Conservation (phyloP, 1,140 invertebrate species). For the Steinernema feltiae region DNA sequence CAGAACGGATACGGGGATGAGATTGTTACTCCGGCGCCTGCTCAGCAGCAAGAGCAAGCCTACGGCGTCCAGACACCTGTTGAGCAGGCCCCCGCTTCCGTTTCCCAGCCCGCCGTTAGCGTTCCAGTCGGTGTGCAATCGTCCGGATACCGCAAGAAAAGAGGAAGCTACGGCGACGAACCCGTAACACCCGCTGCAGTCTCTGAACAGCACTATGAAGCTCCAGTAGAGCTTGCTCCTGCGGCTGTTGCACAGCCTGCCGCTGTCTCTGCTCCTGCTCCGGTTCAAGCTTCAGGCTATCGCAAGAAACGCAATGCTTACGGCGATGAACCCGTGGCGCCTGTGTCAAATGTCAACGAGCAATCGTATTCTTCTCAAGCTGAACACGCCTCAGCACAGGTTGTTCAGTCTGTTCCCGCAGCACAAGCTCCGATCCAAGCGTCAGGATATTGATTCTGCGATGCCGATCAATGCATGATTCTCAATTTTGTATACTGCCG, state of each 20-base stretch:
- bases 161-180: slow-evolving; percentile 26
- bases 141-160: slow-evolving; percentile 25
- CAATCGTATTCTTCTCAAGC: neutral
- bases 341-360: neutral
- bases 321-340: slow-evolving; percentile 23
- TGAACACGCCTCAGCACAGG: neutral
- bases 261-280: slow-evolving; percentile 4
- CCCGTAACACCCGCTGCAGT: slow-evolving; percentile 14
- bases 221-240: neutral
- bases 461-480: neutral
- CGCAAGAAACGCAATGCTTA: slow-evolving; percentile 18
- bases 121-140: slow-evolving; percentile 10
- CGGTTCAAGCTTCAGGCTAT: slow-evolving; percentile 27
- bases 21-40: neutral
- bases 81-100: slow-evolving; percentile 17
- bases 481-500: slow-evolving; percentile 9
- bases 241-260: neutral
- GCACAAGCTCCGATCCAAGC: neutral
- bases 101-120: slow-evolving; percentile 9
- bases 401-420: neutral
- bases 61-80: neutral
- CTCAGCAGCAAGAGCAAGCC: neutral
- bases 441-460: neutral
- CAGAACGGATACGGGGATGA: slow-evolving; percentile 31
- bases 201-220: neutral